Base-by-base conservation (phyloP, 2,797 vertebrate genomes). In the Enteromius paludinosus region DNA sequence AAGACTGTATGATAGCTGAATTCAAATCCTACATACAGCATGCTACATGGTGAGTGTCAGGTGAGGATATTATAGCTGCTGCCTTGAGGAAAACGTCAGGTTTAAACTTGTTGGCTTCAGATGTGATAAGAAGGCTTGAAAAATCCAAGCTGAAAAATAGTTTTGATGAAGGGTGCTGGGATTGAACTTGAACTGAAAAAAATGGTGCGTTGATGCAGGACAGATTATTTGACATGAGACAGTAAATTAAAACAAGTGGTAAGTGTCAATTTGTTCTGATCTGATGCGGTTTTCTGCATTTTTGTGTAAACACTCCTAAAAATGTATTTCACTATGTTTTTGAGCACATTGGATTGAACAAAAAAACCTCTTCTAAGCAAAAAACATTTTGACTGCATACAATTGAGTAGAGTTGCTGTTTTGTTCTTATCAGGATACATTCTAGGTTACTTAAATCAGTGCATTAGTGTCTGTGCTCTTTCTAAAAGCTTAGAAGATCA, bases 51-150 rank as follows among this genome's bases (percentile, higher is more conserved):
- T 41, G 18, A 15, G 23, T 47, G 35, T 69, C 59, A 56, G 75
- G 65, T 28, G 33, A 30, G 10, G 28, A 66, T 14, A 69, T 20
- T 20, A 5, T 69, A 23, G 59, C 70, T 81, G 33, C 78, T 78
- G 78, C 83, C 78, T 72, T 76, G 20, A 83, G 83, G 83, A 83
- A 15, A 76, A n/a, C 25, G 45, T 88, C 87, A 20, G 68, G 84
- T 87, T 82, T 71, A 80, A 84, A 88, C 85, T 78, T 87, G 87
- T 70, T 54, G 45, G 5, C 35, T 86, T 33, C 71, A 75, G 73
- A 81, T 81, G 43, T 61, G 66, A 72, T 78, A 43, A 72, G 25
- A 78, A 71, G 43, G 28, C 41, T 80, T 80, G 75, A 84, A 82
- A 85, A 82, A 85, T 81, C 82, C 74, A 73, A 80, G 54, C 59